phyloP scores from a whole-genome alignment of 1,140 invertebrate genomes.

The Drosophila arizonae region DNA sequence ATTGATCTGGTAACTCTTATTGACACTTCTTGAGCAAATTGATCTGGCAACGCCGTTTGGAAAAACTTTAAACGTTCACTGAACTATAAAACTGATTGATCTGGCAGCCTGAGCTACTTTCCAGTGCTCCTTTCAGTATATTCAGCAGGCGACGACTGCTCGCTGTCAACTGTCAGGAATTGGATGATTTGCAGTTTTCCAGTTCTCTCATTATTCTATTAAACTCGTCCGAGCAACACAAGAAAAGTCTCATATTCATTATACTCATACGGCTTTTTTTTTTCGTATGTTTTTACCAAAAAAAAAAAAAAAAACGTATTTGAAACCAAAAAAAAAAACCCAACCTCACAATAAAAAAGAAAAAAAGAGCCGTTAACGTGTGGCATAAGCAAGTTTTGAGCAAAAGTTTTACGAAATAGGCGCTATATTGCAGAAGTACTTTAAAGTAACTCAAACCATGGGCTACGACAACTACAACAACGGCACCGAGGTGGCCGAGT shows the following conservation, averaged over 20 bases:
- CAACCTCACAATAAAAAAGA: not conserved
- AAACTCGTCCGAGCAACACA: conserved; percentile 40
- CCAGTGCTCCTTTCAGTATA: no score
- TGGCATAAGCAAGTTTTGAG: not conserved
- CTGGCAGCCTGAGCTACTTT: no score
- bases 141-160: not conserved
- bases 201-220: conserved; percentile 24
- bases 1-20: no score
- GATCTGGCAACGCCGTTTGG: no score
- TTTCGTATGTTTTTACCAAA: conserved; percentile 14
- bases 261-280: conserved; percentile 29
- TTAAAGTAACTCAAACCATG: conserved; percentile 30
- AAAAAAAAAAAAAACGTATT: conserved; percentile 21
- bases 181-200: not conserved
- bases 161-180: not conserved
- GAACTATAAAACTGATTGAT: no score
- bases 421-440: conserved; percentile 33
- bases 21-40: no score
- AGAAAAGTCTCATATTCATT: conserved; percentile 33
- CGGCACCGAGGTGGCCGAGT: conserved; percentile 17
- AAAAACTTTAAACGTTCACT: no score
- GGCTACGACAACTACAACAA: conserved; percentile 38
- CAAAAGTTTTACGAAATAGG: conserved; percentile 19
- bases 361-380: not conserved
- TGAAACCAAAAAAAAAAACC: conserved; percentile 2